These are phyloP conservation scores for Trissolcus japonicus DNA, from an alignment of 2,888 invertebrate species.

Conservation along the genomic window DNA sequence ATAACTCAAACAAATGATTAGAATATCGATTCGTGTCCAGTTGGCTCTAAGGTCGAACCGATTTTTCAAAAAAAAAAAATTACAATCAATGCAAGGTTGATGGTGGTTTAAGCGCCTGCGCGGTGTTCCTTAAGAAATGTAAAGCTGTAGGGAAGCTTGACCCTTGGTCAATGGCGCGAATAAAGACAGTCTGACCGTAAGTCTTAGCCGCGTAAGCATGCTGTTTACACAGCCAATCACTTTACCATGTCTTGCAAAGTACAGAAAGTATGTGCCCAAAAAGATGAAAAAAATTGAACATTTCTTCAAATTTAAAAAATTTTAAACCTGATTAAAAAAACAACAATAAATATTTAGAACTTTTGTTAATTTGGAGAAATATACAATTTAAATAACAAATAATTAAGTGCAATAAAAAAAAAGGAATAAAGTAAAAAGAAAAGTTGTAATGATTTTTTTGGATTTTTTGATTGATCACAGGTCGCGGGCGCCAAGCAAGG, in stretches of 20 bases:
- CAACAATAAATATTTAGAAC: too few relatives aligned
- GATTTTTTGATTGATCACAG: conserved; percentile 76
- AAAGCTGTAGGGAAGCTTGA: conserved; percentile 69
- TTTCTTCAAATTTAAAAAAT: not conserved
- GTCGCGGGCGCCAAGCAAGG: conserved; percentile 88
- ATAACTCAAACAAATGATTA: too few relatives aligned
- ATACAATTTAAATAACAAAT: not conserved
- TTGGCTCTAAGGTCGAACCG: conserved; percentile 2
- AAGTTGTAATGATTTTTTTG: not conserved
- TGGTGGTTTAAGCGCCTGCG: conserved; percentile 62
- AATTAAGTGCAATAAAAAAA: not conserved
- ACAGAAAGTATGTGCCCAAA: conserved; percentile 69
- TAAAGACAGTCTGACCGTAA: conserved; percentile 64
- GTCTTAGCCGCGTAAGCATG: conserved; percentile 65
- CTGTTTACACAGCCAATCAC: conserved; percentile 72
- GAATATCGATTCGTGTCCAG: too few relatives aligned
- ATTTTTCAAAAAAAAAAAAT: conserved; percentile 25
- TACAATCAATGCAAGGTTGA: conserved; percentile 33
- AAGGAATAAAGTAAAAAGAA: too few relatives aligned
- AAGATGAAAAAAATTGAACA: not conserved
- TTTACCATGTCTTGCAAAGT: conserved; percentile 72
- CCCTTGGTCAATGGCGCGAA: conserved; percentile 73
- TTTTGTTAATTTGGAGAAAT: conserved; percentile 1
- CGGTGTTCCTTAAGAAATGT: conserved; percentile 60
- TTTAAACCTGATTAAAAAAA: too few relatives aligned